A percentile compares a stretch with the other conserved stretches of the same genome.
phyloP scores from a whole-genome alignment of 2,113 vertebrate species.

The Corapipo altera region DNA sequence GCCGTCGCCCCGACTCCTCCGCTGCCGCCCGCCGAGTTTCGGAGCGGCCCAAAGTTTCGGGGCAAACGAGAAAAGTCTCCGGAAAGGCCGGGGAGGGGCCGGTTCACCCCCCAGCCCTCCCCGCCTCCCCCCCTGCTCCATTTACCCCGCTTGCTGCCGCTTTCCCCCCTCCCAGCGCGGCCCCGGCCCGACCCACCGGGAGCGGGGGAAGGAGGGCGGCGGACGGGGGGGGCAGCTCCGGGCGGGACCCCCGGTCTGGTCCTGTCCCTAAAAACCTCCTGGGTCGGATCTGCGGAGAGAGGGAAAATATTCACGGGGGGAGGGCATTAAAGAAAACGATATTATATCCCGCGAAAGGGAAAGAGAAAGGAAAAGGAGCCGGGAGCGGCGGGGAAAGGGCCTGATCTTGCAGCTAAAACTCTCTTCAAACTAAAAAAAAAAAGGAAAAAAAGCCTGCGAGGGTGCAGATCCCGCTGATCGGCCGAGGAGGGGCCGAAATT shows the following conservation, averaged over 20 bases:
- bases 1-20: not conserved
- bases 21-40: not conserved
- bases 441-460: not conserved
- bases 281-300: not conserved
- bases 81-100: not conserved
- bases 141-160: not conserved
- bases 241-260: accelerated
- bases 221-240: not conserved
- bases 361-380: not conserved
- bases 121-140: too few species aligned
- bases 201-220: not conserved
- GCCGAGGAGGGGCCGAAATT: not conserved
- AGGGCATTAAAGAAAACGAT: not conserved
- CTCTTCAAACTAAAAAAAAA: not conserved
- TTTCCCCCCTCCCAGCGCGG: not conserved
- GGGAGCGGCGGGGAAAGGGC: not conserved
- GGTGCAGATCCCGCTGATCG: not conserved
- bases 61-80: constrained; percentile 36
- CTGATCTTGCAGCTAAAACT: not conserved
- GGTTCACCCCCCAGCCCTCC: not conserved
- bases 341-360: not conserved
- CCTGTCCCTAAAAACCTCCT: not conserved
- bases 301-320: not conserved
- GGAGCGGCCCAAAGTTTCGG: constrained; percentile 24
- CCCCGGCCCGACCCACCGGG: not conserved